phyloP scores from a whole-genome alignment of 2,113 vertebrate genomes.

The Cephalopholis sonnerati region DNA sequence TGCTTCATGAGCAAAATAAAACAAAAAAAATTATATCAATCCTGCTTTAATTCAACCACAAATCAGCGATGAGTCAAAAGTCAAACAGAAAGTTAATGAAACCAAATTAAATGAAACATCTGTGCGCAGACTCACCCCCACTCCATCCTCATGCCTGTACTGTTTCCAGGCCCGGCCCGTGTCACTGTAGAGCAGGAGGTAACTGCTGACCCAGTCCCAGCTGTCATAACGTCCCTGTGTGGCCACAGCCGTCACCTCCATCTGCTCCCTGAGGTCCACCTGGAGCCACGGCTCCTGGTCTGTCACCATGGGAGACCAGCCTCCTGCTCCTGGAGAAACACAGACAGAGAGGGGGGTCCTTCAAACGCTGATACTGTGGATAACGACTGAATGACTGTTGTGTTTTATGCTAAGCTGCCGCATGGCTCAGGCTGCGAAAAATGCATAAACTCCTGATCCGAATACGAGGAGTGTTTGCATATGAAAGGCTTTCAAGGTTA shows the following conservation, averaged over 20 bases:
- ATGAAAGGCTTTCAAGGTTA: constrained; percentile 17
- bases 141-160: constrained; percentile 90
- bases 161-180: constrained; percentile 93
- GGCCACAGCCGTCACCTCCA: constrained; percentile 93
- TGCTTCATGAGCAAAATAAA: no score
- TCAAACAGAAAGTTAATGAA: background rate
- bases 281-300: constrained; percentile 95
- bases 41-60: background rate
- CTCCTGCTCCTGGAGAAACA: constrained; percentile 89
- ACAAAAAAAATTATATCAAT: no score
- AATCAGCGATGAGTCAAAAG: background rate
- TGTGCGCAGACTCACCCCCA: constrained; percentile 77
- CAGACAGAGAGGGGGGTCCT: background rate
- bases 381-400: background rate
- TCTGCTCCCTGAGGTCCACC: constrained; percentile 92
- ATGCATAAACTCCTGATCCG: background rate
- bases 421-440: constrained; percentile 12
- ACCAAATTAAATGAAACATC: background rate
- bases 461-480: background rate
- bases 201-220: constrained; percentile 95
- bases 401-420: background rate
- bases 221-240: constrained; percentile 94
- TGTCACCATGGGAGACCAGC: constrained; percentile 93
- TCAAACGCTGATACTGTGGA: constrained; percentile 14
- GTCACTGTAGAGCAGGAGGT: constrained; percentile 94